Evolutionary conservation across 2,113 vertebrate species (phyloP).

Genomic region (Rattus rattus): DNA sequence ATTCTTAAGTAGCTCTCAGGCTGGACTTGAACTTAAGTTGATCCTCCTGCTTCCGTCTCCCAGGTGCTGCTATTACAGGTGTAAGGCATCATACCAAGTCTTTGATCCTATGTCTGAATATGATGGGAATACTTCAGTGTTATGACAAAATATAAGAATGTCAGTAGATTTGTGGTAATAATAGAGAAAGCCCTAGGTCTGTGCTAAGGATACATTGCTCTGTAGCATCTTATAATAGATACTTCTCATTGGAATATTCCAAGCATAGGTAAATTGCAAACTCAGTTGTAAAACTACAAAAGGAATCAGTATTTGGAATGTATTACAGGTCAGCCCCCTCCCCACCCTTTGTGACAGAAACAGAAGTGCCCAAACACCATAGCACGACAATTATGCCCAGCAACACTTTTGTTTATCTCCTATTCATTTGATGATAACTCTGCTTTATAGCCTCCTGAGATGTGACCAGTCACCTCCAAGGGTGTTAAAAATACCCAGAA

Average conservation of each 20-base stretch:
- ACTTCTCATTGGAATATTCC: background rate
- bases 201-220: background rate
- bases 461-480: background rate
- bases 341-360: background rate
- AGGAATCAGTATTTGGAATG: background rate
- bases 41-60: background rate
- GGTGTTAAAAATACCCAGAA: constrained; percentile 36
- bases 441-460: constrained; percentile 39
- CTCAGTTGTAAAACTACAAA: background rate
- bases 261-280: constrained; percentile 18
- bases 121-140: background rate
- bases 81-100: background rate
- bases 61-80: background rate
- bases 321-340: background rate
- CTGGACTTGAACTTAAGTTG: background rate
- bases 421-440: background rate
- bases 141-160: background rate
- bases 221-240: constrained; percentile 42
- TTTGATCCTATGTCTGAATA: background rate
- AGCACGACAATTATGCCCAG: background rate
- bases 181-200: background rate
- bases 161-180: background rate
- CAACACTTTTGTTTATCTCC: background rate
- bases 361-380: background rate
- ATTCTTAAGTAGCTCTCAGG: background rate